A percentile compares a stretch with the other conserved stretches of the same genome.
Conservation (phyloP, 2,113 vertebrate genomes). For the Heptranchias perlo region DNA sequence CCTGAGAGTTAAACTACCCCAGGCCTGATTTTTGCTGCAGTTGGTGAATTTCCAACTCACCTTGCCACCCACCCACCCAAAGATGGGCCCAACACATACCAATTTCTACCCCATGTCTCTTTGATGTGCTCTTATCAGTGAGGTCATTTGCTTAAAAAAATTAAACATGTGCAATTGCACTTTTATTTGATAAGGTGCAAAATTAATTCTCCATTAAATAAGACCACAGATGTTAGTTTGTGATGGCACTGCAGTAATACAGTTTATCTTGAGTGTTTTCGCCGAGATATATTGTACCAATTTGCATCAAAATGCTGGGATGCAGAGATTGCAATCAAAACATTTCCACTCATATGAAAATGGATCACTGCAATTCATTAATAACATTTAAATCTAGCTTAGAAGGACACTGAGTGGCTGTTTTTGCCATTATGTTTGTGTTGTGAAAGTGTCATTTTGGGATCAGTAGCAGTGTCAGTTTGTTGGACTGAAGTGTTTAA, state of each 20-base stretch:
- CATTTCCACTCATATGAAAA: not conserved
- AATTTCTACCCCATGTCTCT: not conserved
- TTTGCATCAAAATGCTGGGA: not conserved
- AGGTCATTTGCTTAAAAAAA: not conserved
- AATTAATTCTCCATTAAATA: not conserved
- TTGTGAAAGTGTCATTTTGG: not conserved
- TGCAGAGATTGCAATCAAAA: not conserved
- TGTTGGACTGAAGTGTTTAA: constrained; percentile 31
- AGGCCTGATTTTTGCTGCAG: not conserved
- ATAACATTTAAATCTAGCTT: not conserved
- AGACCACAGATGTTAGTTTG: not conserved
- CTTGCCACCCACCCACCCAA: not conserved
- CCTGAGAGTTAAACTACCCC: not conserved
- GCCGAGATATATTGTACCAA: not conserved
- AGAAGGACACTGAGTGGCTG: not conserved
- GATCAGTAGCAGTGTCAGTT: not conserved
- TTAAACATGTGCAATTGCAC: not conserved
- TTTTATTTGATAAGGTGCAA: not conserved
- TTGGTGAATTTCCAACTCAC: not conserved
- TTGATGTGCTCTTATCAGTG: not conserved
- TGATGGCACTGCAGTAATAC: not conserved
- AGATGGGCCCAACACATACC: not conserved
- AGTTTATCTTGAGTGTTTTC: not conserved
- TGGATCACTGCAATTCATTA: not conserved
- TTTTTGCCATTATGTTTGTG: constrained; percentile 35